phyloP scores from a whole-genome alignment of 2,888 invertebrate genomes.

The Cosmopolites sordidus region DNA sequence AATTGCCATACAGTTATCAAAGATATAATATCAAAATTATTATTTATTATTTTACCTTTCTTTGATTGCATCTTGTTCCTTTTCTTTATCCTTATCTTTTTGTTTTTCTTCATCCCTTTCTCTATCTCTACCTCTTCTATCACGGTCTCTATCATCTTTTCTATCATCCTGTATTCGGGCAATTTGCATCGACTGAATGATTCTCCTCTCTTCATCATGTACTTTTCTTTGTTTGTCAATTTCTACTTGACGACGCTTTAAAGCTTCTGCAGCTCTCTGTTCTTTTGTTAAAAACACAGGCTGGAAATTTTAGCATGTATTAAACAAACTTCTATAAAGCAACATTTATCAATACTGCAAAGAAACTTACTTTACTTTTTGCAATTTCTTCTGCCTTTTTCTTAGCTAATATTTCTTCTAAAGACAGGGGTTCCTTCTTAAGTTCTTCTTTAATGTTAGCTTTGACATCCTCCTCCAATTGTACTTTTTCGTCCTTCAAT shows the following conservation, averaged over 20 bases:
- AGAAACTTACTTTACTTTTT: conserved; percentile 71
- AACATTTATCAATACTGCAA: too few species aligned
- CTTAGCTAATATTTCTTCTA: conserved; percentile 92
- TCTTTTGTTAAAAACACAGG: conserved; percentile 97
- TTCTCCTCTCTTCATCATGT: conserved; percentile 60
- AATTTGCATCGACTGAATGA: conserved; percentile 39
- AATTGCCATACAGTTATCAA: neutral
- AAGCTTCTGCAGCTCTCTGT: conserved; percentile 84
- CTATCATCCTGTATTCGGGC: conserved; percentile 38
- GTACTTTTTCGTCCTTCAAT: conserved; percentile 35
- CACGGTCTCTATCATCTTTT: conserved; percentile 43
- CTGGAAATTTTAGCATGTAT: too few species aligned
- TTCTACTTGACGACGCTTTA: conserved; percentile 85
- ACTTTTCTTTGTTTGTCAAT: conserved; percentile 74
- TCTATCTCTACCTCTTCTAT: conserved; percentile 49
- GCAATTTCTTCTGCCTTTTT: conserved; percentile 95
- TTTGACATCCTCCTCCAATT: conserved; percentile 36
- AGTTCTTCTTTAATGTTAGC: conserved; percentile 34
- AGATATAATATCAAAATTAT: neutral
- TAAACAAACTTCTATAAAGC: too few species aligned
- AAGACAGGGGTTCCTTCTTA: conserved; percentile 83
- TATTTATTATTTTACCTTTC: conserved; percentile 56
- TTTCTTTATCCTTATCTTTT: conserved; percentile 79
- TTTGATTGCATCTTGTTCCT: conserved; percentile 91
- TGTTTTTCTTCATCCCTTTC: conserved; percentile 54